Evolutionary conservation across 2,113 vertebrate genomes (phyloP), one percentile per base, ranked within the genome.

Genomic region (Eolophus roseicapilla): DNA sequence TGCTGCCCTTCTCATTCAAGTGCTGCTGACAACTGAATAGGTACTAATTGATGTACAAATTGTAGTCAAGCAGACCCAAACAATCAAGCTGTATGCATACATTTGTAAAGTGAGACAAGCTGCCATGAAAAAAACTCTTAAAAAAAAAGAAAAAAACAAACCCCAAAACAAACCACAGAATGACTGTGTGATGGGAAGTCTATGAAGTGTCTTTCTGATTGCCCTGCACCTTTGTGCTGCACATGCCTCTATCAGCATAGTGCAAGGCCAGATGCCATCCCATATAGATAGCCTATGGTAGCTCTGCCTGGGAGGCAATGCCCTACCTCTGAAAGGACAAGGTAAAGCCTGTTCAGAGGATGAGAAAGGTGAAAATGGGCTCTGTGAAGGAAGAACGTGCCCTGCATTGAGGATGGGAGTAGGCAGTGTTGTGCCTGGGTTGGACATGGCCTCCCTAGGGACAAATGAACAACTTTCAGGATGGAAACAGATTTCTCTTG

Each of bases 221-320:
- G 37, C 12, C n/a, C 33, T 14, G 16, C 24, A 5, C 10, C 65
- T 90, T 16, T n/a, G 60, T 67, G 52, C 43, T 59, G 52, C 35
- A 11, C 24, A 0, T 2, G 29, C 31, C 49, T 83, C 63, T 17
- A 3, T 5, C 20, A 28, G 2, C 17, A 10, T 0, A 28, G 47
- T 2, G 2, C 0, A 0, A 62, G 41, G 37, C 14, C 21, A n/a
- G 67, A 5, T 0, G 3, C 23, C 7, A 64, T 3, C 55, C 29
- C 3, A 3, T 3, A 7, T 8, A 59, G 20, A 14, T 0, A 46
- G 21, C 28, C 17, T 1, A 2, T 0, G 1, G 28, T 23, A 37
- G 62, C 29, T 69, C 71, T n/a, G 29, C 10, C 39, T 17, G 44
- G 17, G 28, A 86, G 60, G 28, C 0, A 1, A 28, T 16, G n/a